Evolutionary conservation across 2,113 vertebrate species (phyloP).

Genomic region (Gymnarchus niloticus): DNA sequence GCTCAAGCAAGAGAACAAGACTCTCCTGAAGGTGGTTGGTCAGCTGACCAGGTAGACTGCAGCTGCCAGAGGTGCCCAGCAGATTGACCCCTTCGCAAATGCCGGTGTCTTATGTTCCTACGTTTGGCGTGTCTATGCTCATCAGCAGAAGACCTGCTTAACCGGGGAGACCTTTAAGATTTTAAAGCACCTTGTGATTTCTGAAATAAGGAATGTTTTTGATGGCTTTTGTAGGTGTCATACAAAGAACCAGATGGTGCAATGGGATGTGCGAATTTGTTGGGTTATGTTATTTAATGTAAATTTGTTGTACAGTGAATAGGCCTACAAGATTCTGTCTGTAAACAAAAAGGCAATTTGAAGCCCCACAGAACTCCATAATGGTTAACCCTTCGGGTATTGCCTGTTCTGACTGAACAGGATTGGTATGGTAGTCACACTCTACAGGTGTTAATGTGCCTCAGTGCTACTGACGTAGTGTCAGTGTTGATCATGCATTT

Average conservation of each 20-base stretch:
- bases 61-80: constrained; percentile 19
- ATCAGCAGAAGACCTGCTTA: background rate
- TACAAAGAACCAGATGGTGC: background rate
- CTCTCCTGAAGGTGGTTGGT: constrained; percentile 95
- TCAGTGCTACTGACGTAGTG: background rate
- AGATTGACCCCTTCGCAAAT: constrained; percentile 12
- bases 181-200: background rate
- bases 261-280: background rate
- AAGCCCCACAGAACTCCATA: constrained; percentile 27
- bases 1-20: constrained; percentile 98
- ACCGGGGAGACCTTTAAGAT: background rate
- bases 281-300: constrained; percentile 61
- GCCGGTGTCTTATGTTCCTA: constrained; percentile 20
- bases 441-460: background rate
- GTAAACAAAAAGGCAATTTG: constrained; percentile 46
- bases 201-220: background rate
- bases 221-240: background rate
- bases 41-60: constrained; percentile 96
- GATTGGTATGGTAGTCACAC: background rate
- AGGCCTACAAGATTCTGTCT: constrained; percentile 39
- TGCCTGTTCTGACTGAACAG: background rate
- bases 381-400: background rate
- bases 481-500: background rate
- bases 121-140: constrained; percentile 29
- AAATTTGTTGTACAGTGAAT: constrained; percentile 68